Evolutionary conservation across 2,113 vertebrate genomes (phyloP).

Genomic region (Australoheros scitulus): DNA sequence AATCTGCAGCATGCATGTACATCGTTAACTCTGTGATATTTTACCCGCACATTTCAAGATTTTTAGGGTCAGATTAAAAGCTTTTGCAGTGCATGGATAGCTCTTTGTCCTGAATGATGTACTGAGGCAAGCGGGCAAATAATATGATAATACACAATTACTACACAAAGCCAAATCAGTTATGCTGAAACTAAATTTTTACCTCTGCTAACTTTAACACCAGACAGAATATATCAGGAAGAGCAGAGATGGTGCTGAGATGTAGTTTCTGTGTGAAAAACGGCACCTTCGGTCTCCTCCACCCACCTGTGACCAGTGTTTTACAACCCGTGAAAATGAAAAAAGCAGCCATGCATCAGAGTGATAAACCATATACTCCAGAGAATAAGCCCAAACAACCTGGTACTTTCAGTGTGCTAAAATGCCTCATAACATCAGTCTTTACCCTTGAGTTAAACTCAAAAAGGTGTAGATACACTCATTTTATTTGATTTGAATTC

Average conservation of each 20-base stretch:
- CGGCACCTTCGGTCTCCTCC: neutral
- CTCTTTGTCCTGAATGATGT: neutral
- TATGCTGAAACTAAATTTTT: slow-evolving; percentile 21
- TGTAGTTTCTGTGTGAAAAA: slow-evolving; percentile 8
- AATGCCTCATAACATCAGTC: neutral
- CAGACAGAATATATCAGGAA: neutral
- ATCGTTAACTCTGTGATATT: neutral
- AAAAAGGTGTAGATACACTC: neutral
- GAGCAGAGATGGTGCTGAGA: slow-evolving; percentile 20
- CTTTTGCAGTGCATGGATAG: neutral
- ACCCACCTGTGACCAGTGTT: neutral
- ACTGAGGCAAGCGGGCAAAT: neutral
- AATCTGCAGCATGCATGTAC: neutral
- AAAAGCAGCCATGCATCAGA: neutral
- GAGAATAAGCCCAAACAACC: slow-evolving; percentile 1
- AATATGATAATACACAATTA: neutral
- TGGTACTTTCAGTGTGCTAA: neutral
- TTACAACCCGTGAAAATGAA: slow-evolving; percentile 7
- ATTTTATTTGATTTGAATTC: neutral
- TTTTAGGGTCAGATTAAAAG: neutral
- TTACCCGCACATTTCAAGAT: neutral
- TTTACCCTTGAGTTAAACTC: neutral
- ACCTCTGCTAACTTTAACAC: slow-evolving; percentile 17
- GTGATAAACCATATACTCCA: slow-evolving; percentile 18
- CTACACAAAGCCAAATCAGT: slow-evolving; percentile 46